Evolutionary conservation across 30 jellyfish, hydroid and myxozoan species (phyloP), one percentile per base, ranked within the genome.

Genomic region (Pseudorhiza aurosa): DNA sequence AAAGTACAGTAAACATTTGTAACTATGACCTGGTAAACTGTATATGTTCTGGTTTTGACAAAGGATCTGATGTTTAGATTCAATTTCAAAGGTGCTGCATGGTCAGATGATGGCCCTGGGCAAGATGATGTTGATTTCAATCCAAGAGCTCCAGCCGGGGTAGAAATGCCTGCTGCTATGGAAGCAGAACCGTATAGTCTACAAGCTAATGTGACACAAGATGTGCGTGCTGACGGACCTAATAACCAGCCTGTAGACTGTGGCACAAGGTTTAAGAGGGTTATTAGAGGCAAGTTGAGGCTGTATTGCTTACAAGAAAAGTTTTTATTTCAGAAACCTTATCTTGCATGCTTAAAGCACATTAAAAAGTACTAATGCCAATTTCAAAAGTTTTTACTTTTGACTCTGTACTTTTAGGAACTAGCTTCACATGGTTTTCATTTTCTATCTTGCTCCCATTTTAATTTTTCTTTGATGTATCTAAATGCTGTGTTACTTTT

Each of bases 71-170:
- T 25, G 26, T 14, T 60, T 0, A 19, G 10, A 60, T 60, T 60
- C 32, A 9, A 27, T n/a, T 60, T 44, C 14, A 22, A 22, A 70
- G 86, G 94, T 56, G 89, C 95, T 12, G 96, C 89, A 2, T 91
- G 98, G 98, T 79, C 95, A 25, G 98, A 85, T 46, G 97, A 88
- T 81, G 96, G 98, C 27, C 98, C 98, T 21, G 98, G 98, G 10
- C 96, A 85, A 73, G 97, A 93, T 77, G 99, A 93, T 78, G 97
- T 93, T 78, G 97, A 93, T 75, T 93, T 85, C 71, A 84, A 75
- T 43, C 96, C 99, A 82, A 81, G 97, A 80, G 88, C 96, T 0
- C 95, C 94, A 15, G 90, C 94, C 30, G 97, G 90, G 1, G 96
- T 91, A 0, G 98, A 91, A 39, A 75, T 91, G 88, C 99, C 99